Evolutionary conservation across 2,113 vertebrate species (phyloP).

Genomic region (Perognathus longimembris): DNA sequence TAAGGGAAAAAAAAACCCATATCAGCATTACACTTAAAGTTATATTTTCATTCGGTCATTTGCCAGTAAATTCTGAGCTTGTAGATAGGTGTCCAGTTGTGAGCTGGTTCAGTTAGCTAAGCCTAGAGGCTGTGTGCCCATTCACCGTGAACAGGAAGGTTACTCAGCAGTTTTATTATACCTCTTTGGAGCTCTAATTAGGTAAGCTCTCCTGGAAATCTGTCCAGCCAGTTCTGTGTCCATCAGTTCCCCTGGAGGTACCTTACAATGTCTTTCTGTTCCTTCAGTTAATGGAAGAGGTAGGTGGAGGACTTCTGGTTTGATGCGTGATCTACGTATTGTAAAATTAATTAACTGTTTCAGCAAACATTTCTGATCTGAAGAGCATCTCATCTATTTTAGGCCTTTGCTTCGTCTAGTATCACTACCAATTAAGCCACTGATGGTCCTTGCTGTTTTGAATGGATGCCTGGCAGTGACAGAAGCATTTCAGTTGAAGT

Average conservation of each 20-base stretch:
- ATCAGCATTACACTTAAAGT: slow-evolving; percentile 2
- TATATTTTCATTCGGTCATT: neutral
- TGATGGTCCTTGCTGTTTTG: neutral
- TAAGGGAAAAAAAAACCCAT: slow-evolving; percentile 1
- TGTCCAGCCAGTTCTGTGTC: neutral
- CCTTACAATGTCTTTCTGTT: neutral
- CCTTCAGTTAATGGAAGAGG: neutral
- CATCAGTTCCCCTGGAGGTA: neutral
- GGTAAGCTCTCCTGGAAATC: neutral
- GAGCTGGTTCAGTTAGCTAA: neutral
- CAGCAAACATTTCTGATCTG: slow-evolving; percentile 34
- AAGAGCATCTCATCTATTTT: neutral
- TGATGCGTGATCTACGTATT: neutral
- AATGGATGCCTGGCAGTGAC: slow-evolving; percentile 39
- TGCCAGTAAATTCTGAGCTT: neutral
- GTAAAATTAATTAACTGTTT: slow-evolving; percentile 28
- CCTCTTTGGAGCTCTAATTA: neutral
- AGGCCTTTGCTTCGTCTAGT: neutral
- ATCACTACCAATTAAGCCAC: slow-evolving; percentile 53
- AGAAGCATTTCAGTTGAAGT: slow-evolving; percentile 63
- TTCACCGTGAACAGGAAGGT: neutral
- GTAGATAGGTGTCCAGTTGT: neutral
- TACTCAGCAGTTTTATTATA: neutral
- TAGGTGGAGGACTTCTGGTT: neutral
- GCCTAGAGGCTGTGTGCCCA: neutral